These are phyloP conservation scores for Sclerurus mexicanus DNA, from an alignment of 2,113 vertebrate species.

Conservation along the genomic window DNA sequence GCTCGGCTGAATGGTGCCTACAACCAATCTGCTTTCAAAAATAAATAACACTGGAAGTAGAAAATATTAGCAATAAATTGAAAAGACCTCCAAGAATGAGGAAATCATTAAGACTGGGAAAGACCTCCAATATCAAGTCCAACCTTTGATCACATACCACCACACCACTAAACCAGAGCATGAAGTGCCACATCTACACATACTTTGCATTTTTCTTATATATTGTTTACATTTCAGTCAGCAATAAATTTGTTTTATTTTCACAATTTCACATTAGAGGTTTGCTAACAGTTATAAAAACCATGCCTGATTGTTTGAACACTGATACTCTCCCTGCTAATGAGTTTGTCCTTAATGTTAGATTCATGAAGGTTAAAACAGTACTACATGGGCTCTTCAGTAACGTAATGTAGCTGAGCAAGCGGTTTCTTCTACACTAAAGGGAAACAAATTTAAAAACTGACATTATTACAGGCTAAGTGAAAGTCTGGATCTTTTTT, in stretches of 20 bases:
- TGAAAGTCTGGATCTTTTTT: neutral
- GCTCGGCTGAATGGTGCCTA: neutral
- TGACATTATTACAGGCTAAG: neutral
- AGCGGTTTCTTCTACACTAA: neutral
- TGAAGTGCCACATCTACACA: accelerated
- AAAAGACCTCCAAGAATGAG: neutral
- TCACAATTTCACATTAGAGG: neutral
- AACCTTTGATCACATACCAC: neutral
- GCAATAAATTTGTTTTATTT: neutral
- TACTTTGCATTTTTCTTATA: neutral
- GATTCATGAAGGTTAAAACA: neutral
- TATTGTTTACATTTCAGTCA: neutral
- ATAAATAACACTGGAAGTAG: neutral
- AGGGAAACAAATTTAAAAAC: neutral
- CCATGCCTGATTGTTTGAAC: neutral
- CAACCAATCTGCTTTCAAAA: neutral
- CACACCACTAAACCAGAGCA: neutral
- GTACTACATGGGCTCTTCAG: neutral
- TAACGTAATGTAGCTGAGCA: neutral
- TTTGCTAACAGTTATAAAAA: neutral
- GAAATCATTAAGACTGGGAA: neutral
- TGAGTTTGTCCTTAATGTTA: neutral
- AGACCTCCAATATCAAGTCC: neutral
- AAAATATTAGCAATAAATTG: neutral
- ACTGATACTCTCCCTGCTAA: neutral